These are phyloP conservation scores for Diplogasteroides magnus DNA, from an alignment of 1,140 invertebrate species.

Conservation along the genomic window DNA sequence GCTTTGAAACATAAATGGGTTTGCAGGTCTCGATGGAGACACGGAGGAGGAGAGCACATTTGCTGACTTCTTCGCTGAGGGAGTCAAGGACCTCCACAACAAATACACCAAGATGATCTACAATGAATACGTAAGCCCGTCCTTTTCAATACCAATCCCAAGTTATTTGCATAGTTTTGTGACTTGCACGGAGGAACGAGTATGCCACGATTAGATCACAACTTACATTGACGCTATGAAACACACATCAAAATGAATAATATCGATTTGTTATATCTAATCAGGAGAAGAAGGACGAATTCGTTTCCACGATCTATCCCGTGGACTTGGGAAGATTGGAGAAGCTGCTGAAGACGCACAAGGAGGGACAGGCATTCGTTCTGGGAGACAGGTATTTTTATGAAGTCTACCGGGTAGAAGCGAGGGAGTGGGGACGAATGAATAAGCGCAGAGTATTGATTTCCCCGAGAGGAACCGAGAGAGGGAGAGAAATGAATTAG, in stretches of 20 bases:
- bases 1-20: neutral
- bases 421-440: too few species aligned
- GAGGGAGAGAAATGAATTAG: too few species aligned
- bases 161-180: conserved; percentile 12
- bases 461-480: too few species aligned
- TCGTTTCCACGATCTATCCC: conserved; percentile 36
- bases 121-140: conserved; percentile 47
- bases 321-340: conserved; percentile 34
- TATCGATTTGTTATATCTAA: neutral
- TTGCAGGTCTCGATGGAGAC: conserved; percentile 11
- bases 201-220: neutral
- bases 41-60: conserved; percentile 4
- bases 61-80: conserved; percentile 40
- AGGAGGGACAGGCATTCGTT: conserved; percentile 25
- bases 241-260: neutral
- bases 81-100: conserved; percentile 44
- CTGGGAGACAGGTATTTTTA: conserved; percentile 27
- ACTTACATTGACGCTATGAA: too few species aligned
- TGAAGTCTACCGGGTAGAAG: too few species aligned
- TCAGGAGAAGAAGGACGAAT: conserved; percentile 37
- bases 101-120: conserved; percentile 50
- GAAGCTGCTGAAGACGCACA: conserved; percentile 27
- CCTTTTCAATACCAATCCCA: conserved; percentile 22
- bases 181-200: neutral
- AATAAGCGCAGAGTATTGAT: too few species aligned